These are phyloP conservation scores for Epizoanthus ramosus DNA, from an alignment of 92 coral and sea anemone species.

Conservation along the genomic window DNA sequence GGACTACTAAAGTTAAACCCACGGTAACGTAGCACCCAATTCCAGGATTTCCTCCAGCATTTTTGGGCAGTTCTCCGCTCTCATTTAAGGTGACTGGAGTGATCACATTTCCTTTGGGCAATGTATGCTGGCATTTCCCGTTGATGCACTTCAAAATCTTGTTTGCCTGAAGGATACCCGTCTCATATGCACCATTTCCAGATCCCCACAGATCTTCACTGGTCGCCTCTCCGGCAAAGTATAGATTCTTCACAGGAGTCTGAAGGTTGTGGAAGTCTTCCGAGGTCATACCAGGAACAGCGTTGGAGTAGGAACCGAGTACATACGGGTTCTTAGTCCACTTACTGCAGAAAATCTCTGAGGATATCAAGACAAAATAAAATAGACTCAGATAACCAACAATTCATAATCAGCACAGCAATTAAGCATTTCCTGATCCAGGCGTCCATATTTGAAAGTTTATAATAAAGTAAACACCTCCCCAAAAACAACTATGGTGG, in stretches of 20 bases:
- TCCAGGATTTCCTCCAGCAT: no score
- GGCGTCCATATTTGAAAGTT: no score
- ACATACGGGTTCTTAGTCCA: slow-evolving; percentile 62
- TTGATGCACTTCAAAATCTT: slow-evolving; percentile 38
- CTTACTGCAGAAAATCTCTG: slow-evolving; percentile 41
- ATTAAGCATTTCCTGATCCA: no score
- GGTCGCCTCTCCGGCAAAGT: slow-evolving; percentile 65
- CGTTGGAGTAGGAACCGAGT: slow-evolving; percentile 62
- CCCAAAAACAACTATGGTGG: no score
- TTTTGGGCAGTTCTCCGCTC: neutral
- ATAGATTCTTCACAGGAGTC: slow-evolving; percentile 45
- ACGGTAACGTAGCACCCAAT: no score
- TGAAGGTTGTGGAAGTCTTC: slow-evolving; percentile 41
- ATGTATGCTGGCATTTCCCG: neutral
- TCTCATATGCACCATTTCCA: slow-evolving; percentile 74
- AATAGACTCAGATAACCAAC: no score
- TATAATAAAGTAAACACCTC: no score
- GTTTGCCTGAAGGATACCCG: slow-evolving; percentile 47
- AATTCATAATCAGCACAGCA: no score
- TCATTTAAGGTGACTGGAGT: neutral
- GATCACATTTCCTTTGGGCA: slow-evolving; percentile 28
- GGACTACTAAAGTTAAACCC: no score
- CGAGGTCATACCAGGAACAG: slow-evolving; percentile 45
- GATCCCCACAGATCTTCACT: slow-evolving; percentile 62
- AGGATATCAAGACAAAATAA: neutral